Evolutionary conservation across 2,113 vertebrate species (phyloP).

Genomic region (Elachura formosa): DNA sequence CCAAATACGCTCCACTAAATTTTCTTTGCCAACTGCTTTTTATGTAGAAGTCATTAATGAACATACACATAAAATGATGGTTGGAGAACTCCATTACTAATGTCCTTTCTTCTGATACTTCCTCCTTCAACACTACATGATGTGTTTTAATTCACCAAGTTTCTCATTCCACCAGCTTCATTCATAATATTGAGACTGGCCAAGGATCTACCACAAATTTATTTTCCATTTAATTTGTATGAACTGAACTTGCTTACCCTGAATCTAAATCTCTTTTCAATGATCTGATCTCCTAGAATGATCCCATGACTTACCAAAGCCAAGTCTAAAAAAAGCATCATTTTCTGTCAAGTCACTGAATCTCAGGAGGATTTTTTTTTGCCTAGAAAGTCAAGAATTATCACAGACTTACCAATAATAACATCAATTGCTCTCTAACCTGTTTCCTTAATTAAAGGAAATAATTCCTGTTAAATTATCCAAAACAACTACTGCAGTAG

Average conservation of each 20-base stretch:
- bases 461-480: conserved; percentile 6
- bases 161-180: not conserved
- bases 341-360: not conserved
- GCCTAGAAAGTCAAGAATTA: not conserved
- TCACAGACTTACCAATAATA: not conserved
- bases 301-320: not conserved
- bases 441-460: no score
- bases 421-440: not conserved
- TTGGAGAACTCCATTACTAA: not conserved
- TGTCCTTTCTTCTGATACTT: not conserved
- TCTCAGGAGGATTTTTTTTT: not conserved
- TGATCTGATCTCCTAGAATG: not conserved
- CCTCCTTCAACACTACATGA: not conserved
- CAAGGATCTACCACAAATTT: not conserved
- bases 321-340: not conserved
- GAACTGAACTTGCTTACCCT: not conserved
- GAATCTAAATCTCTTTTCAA: not conserved
- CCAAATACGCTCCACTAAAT: not conserved
- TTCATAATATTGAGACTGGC: not conserved
- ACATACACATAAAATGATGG: not conserved
- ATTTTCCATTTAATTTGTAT: not conserved
- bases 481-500: not conserved
- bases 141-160: not conserved
- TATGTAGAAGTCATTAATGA: not conserved
- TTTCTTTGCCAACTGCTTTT: not conserved